Percentiles rank a stretch among this genome's conserved stretches.
These are phyloP conservation scores for Thecocarcelia acutangulata DNA, from an alignment of 2,888 invertebrate species.

Conservation along the genomic window DNA sequence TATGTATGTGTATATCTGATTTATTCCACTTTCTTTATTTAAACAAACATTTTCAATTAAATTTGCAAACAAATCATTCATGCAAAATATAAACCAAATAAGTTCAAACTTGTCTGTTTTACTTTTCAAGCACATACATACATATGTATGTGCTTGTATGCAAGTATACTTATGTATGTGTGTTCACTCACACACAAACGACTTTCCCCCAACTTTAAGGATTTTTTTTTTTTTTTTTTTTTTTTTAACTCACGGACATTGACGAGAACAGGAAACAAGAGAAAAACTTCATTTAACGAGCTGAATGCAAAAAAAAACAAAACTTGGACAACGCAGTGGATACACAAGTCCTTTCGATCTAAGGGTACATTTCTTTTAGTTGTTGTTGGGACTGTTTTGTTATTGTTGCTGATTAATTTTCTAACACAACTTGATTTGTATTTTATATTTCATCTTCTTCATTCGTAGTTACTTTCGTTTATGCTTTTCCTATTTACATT, in stretches of 20 bases:
- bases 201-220: not conserved
- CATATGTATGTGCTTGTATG: not conserved
- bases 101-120: not conserved
- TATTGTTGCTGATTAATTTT: slow-evolving; percentile 72
- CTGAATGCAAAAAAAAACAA: slow-evolving; percentile 55
- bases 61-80: slow-evolving; percentile 68
- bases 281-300: slow-evolving; percentile 44
- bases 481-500: slow-evolving; percentile 55
- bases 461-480: slow-evolving; percentile 59
- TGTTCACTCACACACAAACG: not conserved
- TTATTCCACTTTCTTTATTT: slow-evolving; percentile 22
- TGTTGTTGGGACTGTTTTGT: slow-evolving; percentile 55
- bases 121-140: not conserved
- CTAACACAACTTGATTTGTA: slow-evolving; percentile 69
- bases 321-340: slow-evolving; percentile 37
- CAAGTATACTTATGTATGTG: not conserved
- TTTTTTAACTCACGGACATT: slow-evolving; percentile 26
- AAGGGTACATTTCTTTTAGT: slow-evolving; percentile 51
- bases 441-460: slow-evolving; percentile 10
- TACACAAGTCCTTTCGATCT: slow-evolving; percentile 35
- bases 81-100: slow-evolving; percentile 54
- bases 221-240: not conserved
- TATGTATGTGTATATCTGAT: slow-evolving; percentile 8
- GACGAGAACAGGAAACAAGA: slow-evolving; percentile 34
- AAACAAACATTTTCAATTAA: slow-evolving; percentile 64